phyloP scores from a whole-genome alignment of 2,888 invertebrate species.

The Melieria omissa region DNA sequence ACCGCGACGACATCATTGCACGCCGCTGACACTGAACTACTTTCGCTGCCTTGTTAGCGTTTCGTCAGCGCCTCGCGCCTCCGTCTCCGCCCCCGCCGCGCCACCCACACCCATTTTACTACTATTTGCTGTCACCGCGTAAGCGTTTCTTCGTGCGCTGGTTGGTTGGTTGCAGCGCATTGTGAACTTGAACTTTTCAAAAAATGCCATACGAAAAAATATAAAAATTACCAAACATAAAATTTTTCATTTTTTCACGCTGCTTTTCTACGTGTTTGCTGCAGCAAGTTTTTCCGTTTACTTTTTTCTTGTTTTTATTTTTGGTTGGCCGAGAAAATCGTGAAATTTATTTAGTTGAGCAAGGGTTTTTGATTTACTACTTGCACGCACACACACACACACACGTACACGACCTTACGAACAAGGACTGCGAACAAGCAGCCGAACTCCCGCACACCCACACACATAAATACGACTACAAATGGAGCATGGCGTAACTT shows the following conservation, averaged over 20 bases:
- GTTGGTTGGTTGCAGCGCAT: constrained; percentile 7
- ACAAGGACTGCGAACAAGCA: too few relatives aligned
- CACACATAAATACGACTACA: too few relatives aligned
- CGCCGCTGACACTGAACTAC: constrained; percentile 45
- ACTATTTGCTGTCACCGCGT: not conserved
- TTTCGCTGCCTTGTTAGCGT: constrained; percentile 41
- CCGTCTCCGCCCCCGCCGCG: too few relatives aligned
- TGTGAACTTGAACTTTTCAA: constrained; percentile 28
- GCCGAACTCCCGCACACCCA: too few relatives aligned
- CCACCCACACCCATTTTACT: too few relatives aligned
- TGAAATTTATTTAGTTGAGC: not conserved
- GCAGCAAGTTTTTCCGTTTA: too few relatives aligned
- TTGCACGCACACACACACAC: not conserved
- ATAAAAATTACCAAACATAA: not conserved
- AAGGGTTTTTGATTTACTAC: not conserved
- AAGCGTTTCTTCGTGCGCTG: constrained; percentile 6
- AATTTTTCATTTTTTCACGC: not conserved
- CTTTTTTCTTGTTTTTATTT: too few relatives aligned
- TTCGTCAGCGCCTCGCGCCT: not conserved
- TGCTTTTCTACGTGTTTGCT: too few relatives aligned
- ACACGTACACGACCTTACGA: not conserved
- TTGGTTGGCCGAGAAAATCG: not conserved
- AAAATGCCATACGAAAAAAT: constrained; percentile 3
- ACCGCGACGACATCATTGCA: not conserved
- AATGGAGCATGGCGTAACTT: too few relatives aligned